phyloP scores from a whole-genome alignment of 2,113 vertebrate genomes.

The Glaucomys volans region DNA sequence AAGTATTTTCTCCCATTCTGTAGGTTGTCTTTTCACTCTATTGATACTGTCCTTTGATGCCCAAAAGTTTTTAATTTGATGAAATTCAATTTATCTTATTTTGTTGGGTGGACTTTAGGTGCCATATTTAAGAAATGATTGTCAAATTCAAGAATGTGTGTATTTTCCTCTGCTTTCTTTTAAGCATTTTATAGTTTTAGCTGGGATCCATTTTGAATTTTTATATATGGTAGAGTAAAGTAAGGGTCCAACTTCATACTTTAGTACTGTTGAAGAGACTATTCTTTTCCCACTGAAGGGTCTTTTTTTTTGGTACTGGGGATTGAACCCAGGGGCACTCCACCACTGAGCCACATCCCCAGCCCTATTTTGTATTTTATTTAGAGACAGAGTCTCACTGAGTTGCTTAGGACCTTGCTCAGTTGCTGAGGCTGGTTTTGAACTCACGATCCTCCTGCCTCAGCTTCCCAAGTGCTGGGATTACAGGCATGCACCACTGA shows the following conservation, averaged over 20 bases:
- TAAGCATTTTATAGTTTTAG: slow-evolving; percentile 40
- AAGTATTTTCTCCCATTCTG: slow-evolving; percentile 1
- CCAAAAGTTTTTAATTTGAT: background rate
- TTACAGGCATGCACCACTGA: no score
- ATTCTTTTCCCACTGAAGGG: background rate
- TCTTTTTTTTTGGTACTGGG: no score
- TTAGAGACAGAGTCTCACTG: no score
- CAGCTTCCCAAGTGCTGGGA: no score
- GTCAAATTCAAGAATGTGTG: slow-evolving; percentile 19
- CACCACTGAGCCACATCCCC: no score
- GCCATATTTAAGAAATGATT: slow-evolving; percentile 5
- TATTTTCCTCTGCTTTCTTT: background rate
- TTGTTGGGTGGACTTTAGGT: background rate
- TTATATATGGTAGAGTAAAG: background rate
- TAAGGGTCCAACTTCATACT: background rate
- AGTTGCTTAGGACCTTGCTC: no score
- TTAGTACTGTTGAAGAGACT: slow-evolving; percentile 8
- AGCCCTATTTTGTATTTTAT: no score
- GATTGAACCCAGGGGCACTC: no score
- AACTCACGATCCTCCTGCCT: no score
- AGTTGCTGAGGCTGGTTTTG: no score
- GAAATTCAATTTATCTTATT: background rate
- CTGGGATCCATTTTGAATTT: slow-evolving; percentile 17
- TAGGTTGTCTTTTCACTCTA: background rate
- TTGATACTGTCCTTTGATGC: background rate